phyloP scores from a whole-genome alignment of 2,888 invertebrate genomes.

The Danaus chrysippus region DNA sequence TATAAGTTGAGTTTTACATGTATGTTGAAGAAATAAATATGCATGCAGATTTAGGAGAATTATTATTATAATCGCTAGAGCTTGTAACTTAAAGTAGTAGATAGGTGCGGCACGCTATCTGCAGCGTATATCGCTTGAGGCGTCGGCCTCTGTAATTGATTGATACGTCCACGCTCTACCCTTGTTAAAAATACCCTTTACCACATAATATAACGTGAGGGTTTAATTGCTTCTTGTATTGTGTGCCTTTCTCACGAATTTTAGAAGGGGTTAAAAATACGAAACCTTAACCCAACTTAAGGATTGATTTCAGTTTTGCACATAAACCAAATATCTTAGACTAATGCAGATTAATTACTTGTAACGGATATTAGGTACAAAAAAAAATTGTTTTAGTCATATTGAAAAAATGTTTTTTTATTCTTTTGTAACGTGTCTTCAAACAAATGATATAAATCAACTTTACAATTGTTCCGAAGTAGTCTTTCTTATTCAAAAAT shows the following conservation, averaged over 20 bases:
- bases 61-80: background rate
- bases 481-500: conserved; percentile 27
- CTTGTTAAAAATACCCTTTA: conserved; percentile 22
- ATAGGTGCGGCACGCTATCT: conserved; percentile 54
- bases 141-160: conserved; percentile 72
- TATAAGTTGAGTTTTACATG: too few relatives aligned
- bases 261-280: background rate
- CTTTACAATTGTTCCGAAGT: background rate
- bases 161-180: conserved; percentile 61
- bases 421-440: background rate
- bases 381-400: background rate
- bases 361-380: conserved; percentile 4
- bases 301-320: conserved; percentile 25
- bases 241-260: conserved; percentile 8
- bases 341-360: too few relatives aligned
- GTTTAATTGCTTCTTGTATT: conserved; percentile 15
- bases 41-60: background rate
- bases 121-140: conserved; percentile 59
- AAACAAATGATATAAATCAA: background rate
- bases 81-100: conserved; percentile 12
- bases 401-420: background rate
- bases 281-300: too few relatives aligned
- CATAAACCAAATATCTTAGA: conserved; percentile 17
- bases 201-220: conserved; percentile 17
- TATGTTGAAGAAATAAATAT: too few relatives aligned